Conservation (phyloP, 2,888 invertebrate genomes). For the Stenodera caucasica region DNA sequence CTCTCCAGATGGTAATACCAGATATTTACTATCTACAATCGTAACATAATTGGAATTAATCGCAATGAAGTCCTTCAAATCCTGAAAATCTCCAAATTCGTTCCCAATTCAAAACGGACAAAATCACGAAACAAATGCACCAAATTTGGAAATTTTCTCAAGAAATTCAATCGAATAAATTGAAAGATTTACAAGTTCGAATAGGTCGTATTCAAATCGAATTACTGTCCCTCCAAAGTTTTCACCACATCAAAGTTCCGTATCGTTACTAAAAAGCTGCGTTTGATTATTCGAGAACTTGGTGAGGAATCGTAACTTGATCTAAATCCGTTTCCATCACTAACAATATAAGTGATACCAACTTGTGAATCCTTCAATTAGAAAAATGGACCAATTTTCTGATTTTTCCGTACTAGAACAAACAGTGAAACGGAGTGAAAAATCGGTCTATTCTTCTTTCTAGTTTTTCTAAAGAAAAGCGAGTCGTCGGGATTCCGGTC, state of each 20-base stretch:
- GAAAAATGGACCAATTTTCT: background rate
- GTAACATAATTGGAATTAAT: background rate
- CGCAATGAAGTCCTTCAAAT: background rate
- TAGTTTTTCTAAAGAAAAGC: conserved; percentile 13
- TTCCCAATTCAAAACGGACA: background rate
- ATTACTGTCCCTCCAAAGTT: no score
- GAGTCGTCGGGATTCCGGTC: conserved; percentile 5
- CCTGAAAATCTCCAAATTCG: background rate
- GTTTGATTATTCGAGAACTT: no score
- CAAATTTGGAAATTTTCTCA: background rate
- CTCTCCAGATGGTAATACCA: conserved; percentile 93
- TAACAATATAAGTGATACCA: no score
- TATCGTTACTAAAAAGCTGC: no score
- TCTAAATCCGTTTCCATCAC: no score
- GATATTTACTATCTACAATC: conserved; percentile 85
- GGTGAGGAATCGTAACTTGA: no score
- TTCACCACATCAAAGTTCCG: no score
- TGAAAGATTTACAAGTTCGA: no score
- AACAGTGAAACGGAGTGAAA: no score
- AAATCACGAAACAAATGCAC: background rate
- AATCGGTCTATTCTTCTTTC: background rate
- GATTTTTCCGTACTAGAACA: background rate
- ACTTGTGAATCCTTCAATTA: background rate
- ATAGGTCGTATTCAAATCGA: no score
- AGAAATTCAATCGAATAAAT: no score